Conservation (phyloP, 2,888 invertebrate genomes). For the Eilema caniola region DNA sequence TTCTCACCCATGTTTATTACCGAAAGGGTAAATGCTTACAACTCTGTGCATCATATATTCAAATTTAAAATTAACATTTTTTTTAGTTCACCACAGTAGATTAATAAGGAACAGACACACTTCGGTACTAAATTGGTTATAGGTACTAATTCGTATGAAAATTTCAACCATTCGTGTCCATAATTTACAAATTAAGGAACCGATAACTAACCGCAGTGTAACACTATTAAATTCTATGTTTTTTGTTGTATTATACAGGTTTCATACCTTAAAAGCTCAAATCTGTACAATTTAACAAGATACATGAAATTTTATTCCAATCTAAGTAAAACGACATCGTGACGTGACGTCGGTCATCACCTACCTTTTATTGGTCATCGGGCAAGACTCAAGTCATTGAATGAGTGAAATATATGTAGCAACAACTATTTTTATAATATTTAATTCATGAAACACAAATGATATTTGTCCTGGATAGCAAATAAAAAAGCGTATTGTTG, state of each 20-base stretch:
- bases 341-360: too few species aligned
- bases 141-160: not conserved
- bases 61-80: not conserved
- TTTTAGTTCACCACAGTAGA: not conserved
- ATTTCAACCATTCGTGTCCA: not conserved
- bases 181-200: not conserved
- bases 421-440: conserved; percentile 1
- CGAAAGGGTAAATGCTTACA: not conserved
- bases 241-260: too few species aligned
- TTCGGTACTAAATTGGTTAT: not conserved
- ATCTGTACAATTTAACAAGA: too few species aligned
- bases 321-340: too few species aligned
- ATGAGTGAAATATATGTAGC: too few species aligned
- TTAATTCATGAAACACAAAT: conserved; percentile 15
- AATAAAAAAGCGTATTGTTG: conserved; percentile 45
- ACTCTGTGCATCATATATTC: not conserved
- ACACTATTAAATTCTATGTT: too few species aligned
- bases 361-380: too few species aligned
- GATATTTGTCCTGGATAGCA: conserved; percentile 40
- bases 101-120: not conserved
- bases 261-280: too few species aligned
- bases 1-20: not conserved
- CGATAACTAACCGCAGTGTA: not conserved
- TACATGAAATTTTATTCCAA: too few species aligned
- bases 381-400: too few species aligned